phyloP scores from a whole-genome alignment of 1,140 invertebrate species.

The Drosophila nannoptera region DNA sequence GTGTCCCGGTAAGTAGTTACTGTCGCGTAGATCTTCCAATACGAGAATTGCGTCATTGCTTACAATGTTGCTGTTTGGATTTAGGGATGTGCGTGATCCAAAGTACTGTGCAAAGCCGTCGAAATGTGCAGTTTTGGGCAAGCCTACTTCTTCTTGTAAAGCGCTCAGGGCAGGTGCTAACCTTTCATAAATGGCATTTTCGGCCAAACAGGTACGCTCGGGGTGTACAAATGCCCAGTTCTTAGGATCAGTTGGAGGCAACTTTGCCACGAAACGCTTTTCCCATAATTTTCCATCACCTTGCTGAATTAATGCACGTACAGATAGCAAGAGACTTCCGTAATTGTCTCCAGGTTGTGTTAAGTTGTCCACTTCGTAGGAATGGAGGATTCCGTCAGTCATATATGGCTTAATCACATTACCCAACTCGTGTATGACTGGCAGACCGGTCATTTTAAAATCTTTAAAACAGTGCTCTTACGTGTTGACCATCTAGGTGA shows the following conservation, averaged over 20 bases:
- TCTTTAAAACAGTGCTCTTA: background rate
- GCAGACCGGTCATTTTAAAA: conserved; percentile 46
- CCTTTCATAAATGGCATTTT: conserved; percentile 81
- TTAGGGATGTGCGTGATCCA: conserved; percentile 80
- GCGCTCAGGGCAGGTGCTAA: conserved; percentile 80
- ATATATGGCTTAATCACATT: conserved; percentile 55
- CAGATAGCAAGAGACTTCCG: conserved; percentile 80
- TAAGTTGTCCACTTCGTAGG: conserved; percentile 57
- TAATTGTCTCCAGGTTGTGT: conserved; percentile 83
- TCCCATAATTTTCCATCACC: conserved; percentile 3
- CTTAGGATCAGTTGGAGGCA: conserved; percentile 81
- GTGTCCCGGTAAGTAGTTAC: conserved; percentile 80
- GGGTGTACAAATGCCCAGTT: conserved; percentile 81
- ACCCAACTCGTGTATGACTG: conserved; percentile 41
- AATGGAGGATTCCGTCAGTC: conserved; percentile 27
- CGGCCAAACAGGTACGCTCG: conserved; percentile 81
- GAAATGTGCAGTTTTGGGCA: conserved; percentile 75
- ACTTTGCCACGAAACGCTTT: conserved; percentile 80
- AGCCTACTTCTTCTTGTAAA: conserved; percentile 79
- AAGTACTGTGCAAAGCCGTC: conserved; percentile 81
- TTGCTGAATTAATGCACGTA: conserved; percentile 52
- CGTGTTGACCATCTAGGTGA: background rate
- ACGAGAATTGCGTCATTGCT: conserved; percentile 81
- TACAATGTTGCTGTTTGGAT: conserved; percentile 72
- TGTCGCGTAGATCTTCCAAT: conserved; percentile 81